Evolutionary conservation across 2,113 vertebrate genomes (phyloP), one percentile per base, ranked within the genome.

Genomic region (Manacus vitellinus): DNA sequence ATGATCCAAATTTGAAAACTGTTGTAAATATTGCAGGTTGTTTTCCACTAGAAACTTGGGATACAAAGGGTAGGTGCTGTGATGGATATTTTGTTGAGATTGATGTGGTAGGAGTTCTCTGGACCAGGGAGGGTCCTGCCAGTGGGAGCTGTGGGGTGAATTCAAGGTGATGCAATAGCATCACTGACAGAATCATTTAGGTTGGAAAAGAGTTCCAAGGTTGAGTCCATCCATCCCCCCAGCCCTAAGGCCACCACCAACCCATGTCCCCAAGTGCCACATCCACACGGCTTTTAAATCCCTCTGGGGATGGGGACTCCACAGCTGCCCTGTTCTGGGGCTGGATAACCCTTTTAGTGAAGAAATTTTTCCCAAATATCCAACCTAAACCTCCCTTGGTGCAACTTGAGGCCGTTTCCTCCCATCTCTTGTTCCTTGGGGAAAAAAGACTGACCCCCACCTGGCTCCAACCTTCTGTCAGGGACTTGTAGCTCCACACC

Each of bases 161-260:
- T 12, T 39, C 16, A 1, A 16, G 52, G 56, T 17, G 3, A 23
- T 33, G 46, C 2, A 2, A 12, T 0, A 43, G 21, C 21, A 3
- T 3, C 9, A 17, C 2, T 56, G 67, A 17, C 30, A 4, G 49
- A 5, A 23, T 23, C 27, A 4, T 4, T 52, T 2, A 8, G 46
- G n/a, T 3, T 82, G 87, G 78, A 30, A 67, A 67, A 46, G 28
- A 41, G 23, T 20, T n/a, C 24, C 7, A 6, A 54, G 39, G 14
- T 4, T 0, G 1, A 58, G 27, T 3, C 35, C 58, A 44, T 5
- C 30, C 2, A 1, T 5, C 4, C 21, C 33, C 33, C 19, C 19
- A 67, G 14, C 30, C 16, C 43, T 12, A 39, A n/a, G 28, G 43
- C 15, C 44, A 75, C 1, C 35, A 7, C 49, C 31, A 37, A 3